Evolutionary conservation across 2,113 vertebrate species (phyloP).

Genomic region (Fulmarus glacialis): DNA sequence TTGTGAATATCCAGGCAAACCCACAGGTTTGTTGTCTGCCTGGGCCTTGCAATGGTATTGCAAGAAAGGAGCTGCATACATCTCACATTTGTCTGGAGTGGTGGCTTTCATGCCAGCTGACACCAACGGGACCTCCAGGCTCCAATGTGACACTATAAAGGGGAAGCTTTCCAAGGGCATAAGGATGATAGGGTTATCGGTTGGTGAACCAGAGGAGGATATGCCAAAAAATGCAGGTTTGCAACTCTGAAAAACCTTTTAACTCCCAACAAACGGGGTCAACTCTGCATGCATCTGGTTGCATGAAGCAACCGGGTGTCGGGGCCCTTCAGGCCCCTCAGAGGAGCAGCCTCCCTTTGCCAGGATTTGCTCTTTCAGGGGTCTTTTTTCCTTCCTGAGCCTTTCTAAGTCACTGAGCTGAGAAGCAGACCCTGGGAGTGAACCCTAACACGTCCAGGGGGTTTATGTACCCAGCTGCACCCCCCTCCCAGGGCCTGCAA

Average conservation of each 20-base stretch:
- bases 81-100: neutral
- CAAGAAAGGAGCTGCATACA: neutral
- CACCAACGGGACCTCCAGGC: neutral
- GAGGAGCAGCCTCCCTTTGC: neutral
- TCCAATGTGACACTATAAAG: neutral
- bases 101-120: neutral
- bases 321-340: neutral
- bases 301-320: accelerated
- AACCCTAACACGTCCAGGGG: neutral
- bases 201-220: neutral
- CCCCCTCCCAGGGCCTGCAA: accelerated
- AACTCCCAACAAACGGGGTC: neutral
- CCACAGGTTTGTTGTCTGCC: accelerated
- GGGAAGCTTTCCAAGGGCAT: neutral
- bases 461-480: neutral
- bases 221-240: neutral
- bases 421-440: neutral
- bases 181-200: neutral
- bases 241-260: neutral
- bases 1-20: neutral
- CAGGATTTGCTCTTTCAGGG: neutral
- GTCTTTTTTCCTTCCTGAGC: neutral
- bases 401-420: neutral
- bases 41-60: neutral
- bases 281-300: neutral